phyloP scores from a whole-genome alignment of 2,113 vertebrate genomes.

The Embiotoca jacksoni region DNA sequence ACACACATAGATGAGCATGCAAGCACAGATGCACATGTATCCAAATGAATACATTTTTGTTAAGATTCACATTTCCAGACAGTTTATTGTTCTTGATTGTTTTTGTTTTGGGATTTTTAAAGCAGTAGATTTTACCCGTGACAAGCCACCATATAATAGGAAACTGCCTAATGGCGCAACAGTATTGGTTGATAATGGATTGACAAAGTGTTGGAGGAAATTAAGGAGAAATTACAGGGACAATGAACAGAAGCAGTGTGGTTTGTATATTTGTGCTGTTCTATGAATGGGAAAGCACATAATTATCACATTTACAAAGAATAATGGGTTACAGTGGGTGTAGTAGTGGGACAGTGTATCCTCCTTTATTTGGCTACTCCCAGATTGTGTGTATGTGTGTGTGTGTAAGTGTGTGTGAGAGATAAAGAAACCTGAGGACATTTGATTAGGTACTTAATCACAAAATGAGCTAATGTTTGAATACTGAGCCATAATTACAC shows the following conservation, averaged over 20 bases:
- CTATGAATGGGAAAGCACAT: slow-evolving; percentile 75
- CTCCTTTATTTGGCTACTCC: slow-evolving; percentile 58
- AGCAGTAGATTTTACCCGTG: slow-evolving; percentile 2
- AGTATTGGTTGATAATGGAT: slow-evolving; percentile 63
- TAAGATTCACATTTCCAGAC: slow-evolving; percentile 3
- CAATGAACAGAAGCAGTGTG: slow-evolving; percentile 77
- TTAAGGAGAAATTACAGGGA: slow-evolving; percentile 69
- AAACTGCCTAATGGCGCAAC: slow-evolving; percentile 60
- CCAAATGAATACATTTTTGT: background rate
- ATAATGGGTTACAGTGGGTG: slow-evolving; percentile 78
- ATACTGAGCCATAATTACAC: slow-evolving; percentile 2
- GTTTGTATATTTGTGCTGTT: slow-evolving; percentile 79
- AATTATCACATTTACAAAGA: slow-evolving; percentile 88
- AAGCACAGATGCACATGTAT: slow-evolving; percentile 8
- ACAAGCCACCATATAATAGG: slow-evolving; percentile 28
- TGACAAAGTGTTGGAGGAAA: slow-evolving; percentile 71
- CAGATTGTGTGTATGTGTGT: slow-evolving; percentile 32
- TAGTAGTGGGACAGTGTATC: slow-evolving; percentile 50
- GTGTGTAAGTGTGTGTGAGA: slow-evolving; percentile 15
- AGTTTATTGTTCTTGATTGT: background rate
- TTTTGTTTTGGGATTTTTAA: slow-evolving; percentile 1
- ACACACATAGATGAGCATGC: slow-evolving; percentile 28
- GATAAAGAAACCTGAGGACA: slow-evolving; percentile 1
- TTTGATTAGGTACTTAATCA: slow-evolving; percentile 17
- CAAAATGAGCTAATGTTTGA: slow-evolving; percentile 23